Evolutionary conservation across 2,888 invertebrate genomes (phyloP).

Genomic region (Philopedon plagiatum): DNA sequence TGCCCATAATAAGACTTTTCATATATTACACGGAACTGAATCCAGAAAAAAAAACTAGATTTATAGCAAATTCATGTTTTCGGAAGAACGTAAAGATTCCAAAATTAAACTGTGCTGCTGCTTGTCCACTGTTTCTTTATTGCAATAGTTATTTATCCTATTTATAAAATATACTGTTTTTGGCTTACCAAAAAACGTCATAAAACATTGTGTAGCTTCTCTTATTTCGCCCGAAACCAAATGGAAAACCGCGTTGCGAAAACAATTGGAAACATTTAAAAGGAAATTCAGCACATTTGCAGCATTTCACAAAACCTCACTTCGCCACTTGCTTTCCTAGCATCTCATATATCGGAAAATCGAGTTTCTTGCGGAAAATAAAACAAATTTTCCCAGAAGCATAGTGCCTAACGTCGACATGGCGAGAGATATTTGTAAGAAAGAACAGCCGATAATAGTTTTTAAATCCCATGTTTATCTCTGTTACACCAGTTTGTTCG

Average conservation of each 20-base stretch:
- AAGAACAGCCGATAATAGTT: conserved; percentile 35
- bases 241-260: not conserved
- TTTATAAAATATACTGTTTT: no score
- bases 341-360: conserved; percentile 32
- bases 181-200: no score
- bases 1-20: no score
- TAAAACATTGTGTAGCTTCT: not conserved
- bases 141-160: no score
- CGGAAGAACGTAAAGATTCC: no score
- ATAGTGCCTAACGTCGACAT: conserved; percentile 24
- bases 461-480: conserved; percentile 31
- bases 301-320: conserved; percentile 9
- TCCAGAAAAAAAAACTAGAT: no score
- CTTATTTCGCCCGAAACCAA: not conserved
- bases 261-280: conserved; percentile 26
- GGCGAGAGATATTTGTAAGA: conserved; percentile 24
- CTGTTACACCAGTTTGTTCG: conserved; percentile 26
- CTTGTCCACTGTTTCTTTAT: no score
- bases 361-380: conserved; percentile 29
- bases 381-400: conserved; percentile 21
- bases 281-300: conserved; percentile 31
- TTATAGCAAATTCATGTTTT: no score
- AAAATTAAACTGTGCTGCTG: no score
- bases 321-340: conserved; percentile 30
- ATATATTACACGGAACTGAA: no score